Evolutionary conservation across 2,888 invertebrate species (phyloP), one percentile per base, ranked within the genome.

Genomic region (Dicranocentrus wangi): DNA sequence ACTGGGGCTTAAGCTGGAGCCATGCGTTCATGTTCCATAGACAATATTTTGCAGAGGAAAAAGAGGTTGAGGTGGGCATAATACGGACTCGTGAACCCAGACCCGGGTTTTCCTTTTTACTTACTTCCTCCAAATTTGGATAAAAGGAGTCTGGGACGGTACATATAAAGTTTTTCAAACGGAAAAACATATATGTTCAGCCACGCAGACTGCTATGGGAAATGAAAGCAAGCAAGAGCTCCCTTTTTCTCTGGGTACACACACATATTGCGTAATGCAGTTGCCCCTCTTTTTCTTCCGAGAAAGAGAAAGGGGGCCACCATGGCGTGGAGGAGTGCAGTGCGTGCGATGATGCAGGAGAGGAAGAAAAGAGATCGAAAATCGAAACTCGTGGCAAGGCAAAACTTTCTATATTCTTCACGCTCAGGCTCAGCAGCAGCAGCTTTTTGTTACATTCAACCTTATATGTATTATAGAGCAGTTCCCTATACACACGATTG

Each of bases 221-320:
- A 70, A 71, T 63, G 66, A 79, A 72, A 72, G 72, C 66, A 68
- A 55, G 47, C 10, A n/a, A n/a, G n/a, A n/a, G n/a, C n/a, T n/a
- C n/a, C n/a, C n/a, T n/a, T n/a, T n/a, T n/a, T n/a, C 10, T 32
- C 32, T 32, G 32, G 32, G 3, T 32, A 47, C 15, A 47, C 10
- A 10, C 47, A 43, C 51, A 77, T 53, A 39, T 69, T 77, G 77
- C 77, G 77, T 77, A 77, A 69, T 77, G 81, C 75, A 75, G 73
- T 70, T 68, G 68, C 73, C 80, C 80, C 80, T 65, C 63, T 80
- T 75, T 60, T 73, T 53, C 25, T 69, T 81, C 43, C 15, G 53
- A 19, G 70, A 55, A 81, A 71, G 72, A 58, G 79, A 79, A 79
- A 75, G 75, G 70, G 81, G 81, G 81, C 81, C 81, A 81, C 75